These are phyloP conservation scores for Nerophis ophidion DNA, from an alignment of 2,113 vertebrate species.

Conservation along the genomic window DNA sequence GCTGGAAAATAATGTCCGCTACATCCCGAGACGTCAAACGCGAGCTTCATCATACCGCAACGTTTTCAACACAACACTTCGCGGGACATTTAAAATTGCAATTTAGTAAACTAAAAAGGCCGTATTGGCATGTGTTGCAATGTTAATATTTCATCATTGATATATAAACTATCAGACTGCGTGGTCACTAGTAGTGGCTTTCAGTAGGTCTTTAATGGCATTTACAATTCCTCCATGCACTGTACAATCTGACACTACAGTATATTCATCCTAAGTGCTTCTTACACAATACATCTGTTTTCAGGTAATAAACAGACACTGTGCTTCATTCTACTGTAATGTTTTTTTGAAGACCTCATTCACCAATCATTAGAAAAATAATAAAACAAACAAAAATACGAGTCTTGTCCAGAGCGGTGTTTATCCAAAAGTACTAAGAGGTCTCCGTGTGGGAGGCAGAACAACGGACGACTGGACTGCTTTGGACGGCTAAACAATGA, in stretches of 20 bases:
- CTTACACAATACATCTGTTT: conserved; percentile 14
- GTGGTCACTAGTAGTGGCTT: too few relatives aligned
- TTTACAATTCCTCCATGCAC: conserved; percentile 21
- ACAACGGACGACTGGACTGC: conserved; percentile 32
- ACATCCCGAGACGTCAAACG: too few relatives aligned
- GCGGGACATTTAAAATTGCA: too few relatives aligned
- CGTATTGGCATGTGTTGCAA: too few relatives aligned
- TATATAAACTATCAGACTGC: too few relatives aligned
- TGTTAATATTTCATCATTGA: too few relatives aligned
- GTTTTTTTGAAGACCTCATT: not conserved
- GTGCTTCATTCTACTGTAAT: not conserved
- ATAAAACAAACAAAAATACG: not conserved
- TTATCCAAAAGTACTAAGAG: not conserved
- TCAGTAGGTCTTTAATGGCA: too few relatives aligned
- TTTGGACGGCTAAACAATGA: conserved; percentile 29
- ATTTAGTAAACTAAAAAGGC: too few relatives aligned
- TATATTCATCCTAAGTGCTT: conserved; percentile 20
- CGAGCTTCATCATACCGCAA: too few relatives aligned
- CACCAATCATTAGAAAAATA: not conserved
- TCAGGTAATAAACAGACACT: not conserved
- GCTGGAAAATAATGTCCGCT: too few relatives aligned
- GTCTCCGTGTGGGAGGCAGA: conserved; percentile 16
- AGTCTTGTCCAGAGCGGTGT: not conserved
- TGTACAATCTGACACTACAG: conserved; percentile 19
- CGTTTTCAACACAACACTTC: too few relatives aligned